These are phyloP conservation scores for Bombus superbus DNA, from an alignment of 1,140 invertebrate genomes.

Conservation along the genomic window DNA sequence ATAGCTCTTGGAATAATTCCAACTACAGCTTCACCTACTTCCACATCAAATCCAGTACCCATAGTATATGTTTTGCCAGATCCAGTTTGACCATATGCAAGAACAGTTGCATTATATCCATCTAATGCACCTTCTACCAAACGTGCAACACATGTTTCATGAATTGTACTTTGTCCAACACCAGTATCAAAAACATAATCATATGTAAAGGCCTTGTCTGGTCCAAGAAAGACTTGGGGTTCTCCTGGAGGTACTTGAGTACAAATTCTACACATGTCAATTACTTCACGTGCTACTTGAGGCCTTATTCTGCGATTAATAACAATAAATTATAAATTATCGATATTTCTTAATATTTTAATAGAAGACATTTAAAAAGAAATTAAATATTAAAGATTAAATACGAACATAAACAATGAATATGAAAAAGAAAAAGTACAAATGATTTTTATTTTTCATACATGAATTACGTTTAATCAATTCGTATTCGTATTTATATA, in stretches of 20 bases:
- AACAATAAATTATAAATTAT: conserved; percentile 26
- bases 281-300: conserved; percentile 94
- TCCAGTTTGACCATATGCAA: conserved; percentile 98
- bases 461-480: not conserved
- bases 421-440: not conserved
- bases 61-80: conserved; percentile 99
- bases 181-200: conserved; percentile 96
- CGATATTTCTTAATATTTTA: not conserved
- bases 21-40: conserved; percentile 84
- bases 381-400: not conserved
- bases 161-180: conserved; percentile 91
- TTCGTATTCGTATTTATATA: not conserved
- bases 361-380: not conserved
- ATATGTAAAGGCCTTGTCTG: conserved; percentile 98
- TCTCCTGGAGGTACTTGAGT: conserved; percentile 93
- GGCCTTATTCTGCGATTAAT: conserved; percentile 92
- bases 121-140: conserved; percentile 95
- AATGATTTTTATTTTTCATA: not conserved
- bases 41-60: conserved; percentile 98
- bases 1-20: conserved; percentile 98
- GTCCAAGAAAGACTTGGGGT: conserved; percentile 95
- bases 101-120: conserved; percentile 97
- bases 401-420: not conserved
- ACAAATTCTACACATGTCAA: conserved; percentile 97
- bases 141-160: conserved; percentile 92